Percentiles rank a stretch among this genome's conserved stretches.
Evolutionary conservation across 2,113 vertebrate genomes (phyloP).

Genomic region (Caretta caretta): DNA sequence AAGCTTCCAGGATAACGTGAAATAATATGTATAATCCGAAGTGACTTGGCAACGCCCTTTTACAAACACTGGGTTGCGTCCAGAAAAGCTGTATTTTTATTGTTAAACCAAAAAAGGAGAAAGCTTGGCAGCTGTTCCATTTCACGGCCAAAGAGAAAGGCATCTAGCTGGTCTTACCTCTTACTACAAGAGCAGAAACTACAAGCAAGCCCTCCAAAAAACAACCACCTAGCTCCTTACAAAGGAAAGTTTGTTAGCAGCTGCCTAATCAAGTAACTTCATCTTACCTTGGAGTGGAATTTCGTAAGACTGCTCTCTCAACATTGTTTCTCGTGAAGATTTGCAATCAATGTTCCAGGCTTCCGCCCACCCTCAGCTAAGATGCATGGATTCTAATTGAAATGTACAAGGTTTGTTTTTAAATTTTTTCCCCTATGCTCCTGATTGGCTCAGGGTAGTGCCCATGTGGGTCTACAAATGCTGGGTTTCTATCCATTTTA

Average conservation of each 20-base stretch:
- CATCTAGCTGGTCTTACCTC: not conserved
- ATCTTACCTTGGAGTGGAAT: slow-evolving; percentile 71
- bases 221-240: rapidly evolving
- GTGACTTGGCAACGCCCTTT: not conserved
- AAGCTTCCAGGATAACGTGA: not conserved
- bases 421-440: not conserved
- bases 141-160: not conserved
- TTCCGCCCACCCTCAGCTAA: slow-evolving; percentile 18
- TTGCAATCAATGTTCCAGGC: not conserved
- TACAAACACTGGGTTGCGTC: rapidly evolving
- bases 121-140: not conserved
- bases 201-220: not conserved
- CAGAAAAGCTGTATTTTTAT: not conserved
- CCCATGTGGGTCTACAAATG: slow-evolving; percentile 26
- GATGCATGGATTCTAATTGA: not conserved
- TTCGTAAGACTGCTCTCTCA: slow-evolving; percentile 49
- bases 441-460: not conserved
- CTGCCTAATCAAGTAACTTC: not conserved
- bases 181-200: not conserved
- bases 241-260: not conserved
- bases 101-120: not conserved
- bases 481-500: slow-evolving; percentile 33
- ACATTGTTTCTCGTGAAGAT: slow-evolving; percentile 48
- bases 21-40: not conserved
- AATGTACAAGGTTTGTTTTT: not conserved